phyloP scores from a whole-genome alignment of 64 coral and sea anemone species.

The Montipora foliosa region DNA sequence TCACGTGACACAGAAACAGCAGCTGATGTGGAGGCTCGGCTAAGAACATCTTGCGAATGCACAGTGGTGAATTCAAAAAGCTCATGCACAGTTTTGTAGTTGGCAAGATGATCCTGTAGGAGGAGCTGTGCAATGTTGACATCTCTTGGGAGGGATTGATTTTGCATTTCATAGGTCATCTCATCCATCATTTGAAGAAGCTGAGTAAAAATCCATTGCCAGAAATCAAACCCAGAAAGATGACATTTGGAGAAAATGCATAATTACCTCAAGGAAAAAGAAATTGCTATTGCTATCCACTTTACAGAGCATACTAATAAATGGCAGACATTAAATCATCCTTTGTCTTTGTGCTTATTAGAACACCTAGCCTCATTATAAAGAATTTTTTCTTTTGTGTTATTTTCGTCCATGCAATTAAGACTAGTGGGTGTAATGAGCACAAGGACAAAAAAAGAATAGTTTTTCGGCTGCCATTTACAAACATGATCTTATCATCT shows the following conservation, averaged over 20 bases:
- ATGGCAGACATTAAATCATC: no score
- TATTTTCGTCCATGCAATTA: no score
- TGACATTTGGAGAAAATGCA: background rate
- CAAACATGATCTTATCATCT: no score
- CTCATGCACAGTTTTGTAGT: slow-evolving; percentile 88
- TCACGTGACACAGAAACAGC: slow-evolving; percentile 90
- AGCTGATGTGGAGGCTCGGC: slow-evolving; percentile 64
- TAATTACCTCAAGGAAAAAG: no score
- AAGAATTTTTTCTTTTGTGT: no score
- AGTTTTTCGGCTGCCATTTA: no score
- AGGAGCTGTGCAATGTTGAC: slow-evolving; percentile 90
- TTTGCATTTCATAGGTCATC: slow-evolving; percentile 76
- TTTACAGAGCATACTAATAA: no score
- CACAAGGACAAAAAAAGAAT: no score
- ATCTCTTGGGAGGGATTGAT: slow-evolving; percentile 77
- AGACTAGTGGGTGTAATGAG: no score
- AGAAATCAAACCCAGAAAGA: background rate
- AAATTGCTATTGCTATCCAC: no score
- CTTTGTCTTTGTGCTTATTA: no score
- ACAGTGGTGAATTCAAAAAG: slow-evolving; percentile 84
- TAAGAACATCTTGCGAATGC: slow-evolving; percentile 86
- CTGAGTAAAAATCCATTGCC: slow-evolving; percentile 29
- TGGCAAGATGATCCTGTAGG: slow-evolving; percentile 97
- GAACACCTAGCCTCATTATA: no score
- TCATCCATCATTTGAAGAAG: slow-evolving; percentile 90